Conservation (phyloP, 2,888 invertebrate species). For the Anodontia alba region DNA sequence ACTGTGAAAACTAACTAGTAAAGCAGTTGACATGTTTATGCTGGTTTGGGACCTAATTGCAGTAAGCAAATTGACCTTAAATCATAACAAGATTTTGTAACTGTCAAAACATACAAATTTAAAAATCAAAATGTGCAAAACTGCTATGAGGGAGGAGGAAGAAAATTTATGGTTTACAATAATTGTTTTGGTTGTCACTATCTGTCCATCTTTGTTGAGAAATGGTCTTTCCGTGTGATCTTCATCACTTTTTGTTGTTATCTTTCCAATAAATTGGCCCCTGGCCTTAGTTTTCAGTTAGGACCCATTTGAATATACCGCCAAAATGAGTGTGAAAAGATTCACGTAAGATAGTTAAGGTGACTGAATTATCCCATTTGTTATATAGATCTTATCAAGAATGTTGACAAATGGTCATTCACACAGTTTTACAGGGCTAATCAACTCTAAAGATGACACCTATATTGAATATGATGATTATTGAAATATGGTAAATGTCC, state of each 20-base stretch:
- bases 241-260: background rate
- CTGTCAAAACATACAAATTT: slow-evolving; percentile 39
- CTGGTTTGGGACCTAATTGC: background rate
- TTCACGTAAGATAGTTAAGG: slow-evolving; percentile 11
- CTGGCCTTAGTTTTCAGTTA: background rate
- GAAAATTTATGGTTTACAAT: background rate
- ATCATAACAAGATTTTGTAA: slow-evolving; percentile 5
- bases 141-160: background rate
- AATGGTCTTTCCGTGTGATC: slow-evolving; percentile 6
- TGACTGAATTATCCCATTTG: slow-evolving; percentile 7
- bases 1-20: background rate
- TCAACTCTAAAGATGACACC: background rate
- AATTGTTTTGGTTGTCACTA: background rate
- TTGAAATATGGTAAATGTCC: too few relatives aligned
- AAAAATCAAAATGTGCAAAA: background rate
- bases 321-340: slow-evolving; percentile 5
- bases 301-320: slow-evolving; percentile 4
- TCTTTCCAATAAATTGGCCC: background rate
- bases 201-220: background rate
- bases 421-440: background rate
- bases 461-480: background rate
- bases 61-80: slow-evolving; percentile 1
- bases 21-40: slow-evolving; percentile 18
- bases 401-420: slow-evolving; percentile 20
- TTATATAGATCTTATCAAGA: slow-evolving; percentile 14